A percentile compares a stretch with the other conserved stretches of the same genome.
phyloP scores from a whole-genome alignment of 1,140 invertebrate species.

The Portunus trituberculatus region DNA sequence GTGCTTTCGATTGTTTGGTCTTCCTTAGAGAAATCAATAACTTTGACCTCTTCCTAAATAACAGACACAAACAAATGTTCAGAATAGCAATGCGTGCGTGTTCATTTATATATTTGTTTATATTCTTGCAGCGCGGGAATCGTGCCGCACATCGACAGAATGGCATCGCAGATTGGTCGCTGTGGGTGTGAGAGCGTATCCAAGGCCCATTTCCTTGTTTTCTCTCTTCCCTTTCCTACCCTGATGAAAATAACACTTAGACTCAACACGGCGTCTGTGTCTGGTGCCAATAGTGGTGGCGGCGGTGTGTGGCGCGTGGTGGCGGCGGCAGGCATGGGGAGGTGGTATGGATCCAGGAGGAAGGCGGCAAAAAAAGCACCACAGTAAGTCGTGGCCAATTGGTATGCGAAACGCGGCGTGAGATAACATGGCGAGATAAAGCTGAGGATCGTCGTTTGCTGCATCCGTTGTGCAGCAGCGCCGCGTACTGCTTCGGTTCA shows the following conservation, averaged over 20 bases:
- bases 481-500: not conserved
- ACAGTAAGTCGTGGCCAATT: not conserved
- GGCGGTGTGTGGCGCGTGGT: not conserved
- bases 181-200: not conserved
- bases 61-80: too few relatives aligned
- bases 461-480: not conserved
- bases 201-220: not conserved
- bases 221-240: not conserved
- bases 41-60: too few relatives aligned
- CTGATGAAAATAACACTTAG: not conserved
- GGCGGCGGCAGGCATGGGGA: not conserved
- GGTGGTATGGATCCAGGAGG: not conserved
- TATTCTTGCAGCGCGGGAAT: not conserved
- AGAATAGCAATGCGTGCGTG: not conserved
- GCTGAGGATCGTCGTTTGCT: not conserved
- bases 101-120: not conserved
- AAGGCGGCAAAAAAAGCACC: not conserved
- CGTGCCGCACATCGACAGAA: not conserved
- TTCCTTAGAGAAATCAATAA: too few relatives aligned
- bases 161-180: not conserved
- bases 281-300: not conserved
- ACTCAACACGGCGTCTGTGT: not conserved
- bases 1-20: too few relatives aligned
- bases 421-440: slow-evolving; percentile 13
- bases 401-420: not conserved